Conservation (phyloP, 92 coral and sea anemone species). For the Phenganax marumi region DNA sequence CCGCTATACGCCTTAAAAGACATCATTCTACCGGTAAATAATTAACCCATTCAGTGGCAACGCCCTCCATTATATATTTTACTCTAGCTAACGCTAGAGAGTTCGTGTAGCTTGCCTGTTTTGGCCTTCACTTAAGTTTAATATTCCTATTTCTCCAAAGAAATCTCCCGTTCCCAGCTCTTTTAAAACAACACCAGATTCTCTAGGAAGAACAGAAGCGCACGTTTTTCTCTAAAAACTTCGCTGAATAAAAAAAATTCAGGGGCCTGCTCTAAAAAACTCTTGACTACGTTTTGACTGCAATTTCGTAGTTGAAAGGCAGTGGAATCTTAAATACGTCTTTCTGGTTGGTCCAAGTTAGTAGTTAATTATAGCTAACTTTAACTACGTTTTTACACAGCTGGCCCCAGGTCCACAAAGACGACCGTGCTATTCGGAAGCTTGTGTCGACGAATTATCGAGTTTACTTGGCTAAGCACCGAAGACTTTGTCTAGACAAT, state of each 20-base stretch:
- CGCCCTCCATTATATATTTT: no score
- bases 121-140: slow-evolving; percentile 36
- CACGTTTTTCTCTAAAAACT: neutral
- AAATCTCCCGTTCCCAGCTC: slow-evolving; percentile 36
- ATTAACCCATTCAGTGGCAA: no score
- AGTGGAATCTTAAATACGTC: neutral
- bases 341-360: no score
- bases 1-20: slow-evolving; percentile 82
- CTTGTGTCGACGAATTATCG: no score
- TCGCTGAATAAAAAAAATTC: neutral
- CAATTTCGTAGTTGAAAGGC: neutral
- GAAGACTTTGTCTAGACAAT: no score
- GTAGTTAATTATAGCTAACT: no score
- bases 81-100: no score
- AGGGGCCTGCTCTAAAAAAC: neutral
- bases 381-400: neutral
- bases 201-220: neutral
- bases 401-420: no score
- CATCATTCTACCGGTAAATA: neutral
- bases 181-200: slow-evolving; percentile 27
- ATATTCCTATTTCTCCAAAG: slow-evolving; percentile 38
- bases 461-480: no score
- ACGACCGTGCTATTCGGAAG: no score
- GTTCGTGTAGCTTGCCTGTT: slow-evolving; percentile 6
- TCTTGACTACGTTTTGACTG: neutral